Conservation (phyloP, 23 tunicate species). For the Trididemnum nubilum region DNA sequence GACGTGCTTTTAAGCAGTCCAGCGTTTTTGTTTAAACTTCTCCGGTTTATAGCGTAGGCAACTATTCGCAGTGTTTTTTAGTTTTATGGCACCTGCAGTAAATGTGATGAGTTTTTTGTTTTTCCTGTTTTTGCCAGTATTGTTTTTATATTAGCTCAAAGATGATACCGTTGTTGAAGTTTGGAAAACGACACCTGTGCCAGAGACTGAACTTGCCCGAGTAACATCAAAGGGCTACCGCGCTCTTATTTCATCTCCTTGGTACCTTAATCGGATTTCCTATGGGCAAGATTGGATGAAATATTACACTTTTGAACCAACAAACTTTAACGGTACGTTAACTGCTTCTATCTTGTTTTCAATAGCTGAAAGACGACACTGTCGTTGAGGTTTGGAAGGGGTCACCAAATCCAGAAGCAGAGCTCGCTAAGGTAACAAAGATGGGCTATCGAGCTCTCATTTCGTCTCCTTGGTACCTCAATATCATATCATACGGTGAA, state of each 20-base stretch:
- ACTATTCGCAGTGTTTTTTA: too few relatives aligned
- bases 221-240: constrained; percentile 59
- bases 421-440: constrained; percentile 59
- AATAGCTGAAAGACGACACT: constrained; percentile 47
- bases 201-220: constrained; percentile 43
- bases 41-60: too few relatives aligned
- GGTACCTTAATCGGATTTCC: constrained; percentile 71
- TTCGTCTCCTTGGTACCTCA: constrained; percentile 86
- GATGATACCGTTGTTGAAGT: constrained; percentile 86
- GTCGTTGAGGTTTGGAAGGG: constrained; percentile 90
- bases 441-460: constrained; percentile 61
- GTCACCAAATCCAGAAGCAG: constrained; percentile 41
- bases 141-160: constrained; percentile 31
- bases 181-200: constrained; percentile 54
- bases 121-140: too few relatives aligned
- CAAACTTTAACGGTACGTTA: neutral
- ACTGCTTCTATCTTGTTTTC: neutral
- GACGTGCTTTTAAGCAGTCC: too few relatives aligned
- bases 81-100: too few relatives aligned
- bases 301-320: neutral
- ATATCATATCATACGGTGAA: constrained; percentile 59
- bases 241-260: constrained; percentile 63
- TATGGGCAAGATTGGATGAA: constrained; percentile 45
- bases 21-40: too few relatives aligned
- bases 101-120: too few relatives aligned